These are phyloP conservation scores for Dufourea novaeangliae DNA, from an alignment of 1,140 invertebrate genomes.

Conservation along the genomic window DNA sequence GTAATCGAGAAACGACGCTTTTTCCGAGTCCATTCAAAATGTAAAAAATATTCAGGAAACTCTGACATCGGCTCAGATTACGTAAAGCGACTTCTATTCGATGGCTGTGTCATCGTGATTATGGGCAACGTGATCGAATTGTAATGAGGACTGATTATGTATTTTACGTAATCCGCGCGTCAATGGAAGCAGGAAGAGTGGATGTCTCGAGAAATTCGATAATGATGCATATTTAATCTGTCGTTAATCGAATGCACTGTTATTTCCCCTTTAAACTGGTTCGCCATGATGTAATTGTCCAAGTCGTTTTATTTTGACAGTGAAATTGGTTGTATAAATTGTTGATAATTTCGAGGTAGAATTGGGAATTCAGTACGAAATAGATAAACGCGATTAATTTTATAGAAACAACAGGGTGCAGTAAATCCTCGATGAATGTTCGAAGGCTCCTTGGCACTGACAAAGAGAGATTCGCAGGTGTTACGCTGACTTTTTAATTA, in stretches of 20 bases:
- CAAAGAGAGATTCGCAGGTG: too few relatives aligned
- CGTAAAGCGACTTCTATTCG: neutral
- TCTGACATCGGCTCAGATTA: constrained; percentile 1
- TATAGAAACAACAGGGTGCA: neutral
- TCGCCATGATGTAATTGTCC: too few relatives aligned
- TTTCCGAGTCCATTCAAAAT: neutral
- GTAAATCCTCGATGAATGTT: too few relatives aligned
- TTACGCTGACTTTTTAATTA: too few relatives aligned
- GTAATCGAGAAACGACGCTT: constrained; percentile 33
- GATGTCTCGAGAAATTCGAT: too few relatives aligned
- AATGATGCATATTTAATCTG: too few relatives aligned
- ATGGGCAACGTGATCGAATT: neutral
- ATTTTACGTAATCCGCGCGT: neutral
- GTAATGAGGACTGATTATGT: neutral
- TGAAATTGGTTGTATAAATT: too few relatives aligned
- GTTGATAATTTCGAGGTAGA: neutral
- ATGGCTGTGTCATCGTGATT: neutral
- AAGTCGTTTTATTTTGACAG: too few relatives aligned
- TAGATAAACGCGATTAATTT: constrained; percentile 1
- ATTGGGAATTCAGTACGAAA: neutral
- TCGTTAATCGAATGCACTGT: too few relatives aligned
- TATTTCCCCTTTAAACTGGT: too few relatives aligned
- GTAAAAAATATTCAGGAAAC: neutral
- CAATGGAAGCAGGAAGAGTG: neutral
- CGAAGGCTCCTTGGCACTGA: too few relatives aligned